Percentiles rank a stretch among this genome's conserved stretches.
phyloP scores from a whole-genome alignment of 2,797 vertebrate species.

The Betta splendens region DNA sequence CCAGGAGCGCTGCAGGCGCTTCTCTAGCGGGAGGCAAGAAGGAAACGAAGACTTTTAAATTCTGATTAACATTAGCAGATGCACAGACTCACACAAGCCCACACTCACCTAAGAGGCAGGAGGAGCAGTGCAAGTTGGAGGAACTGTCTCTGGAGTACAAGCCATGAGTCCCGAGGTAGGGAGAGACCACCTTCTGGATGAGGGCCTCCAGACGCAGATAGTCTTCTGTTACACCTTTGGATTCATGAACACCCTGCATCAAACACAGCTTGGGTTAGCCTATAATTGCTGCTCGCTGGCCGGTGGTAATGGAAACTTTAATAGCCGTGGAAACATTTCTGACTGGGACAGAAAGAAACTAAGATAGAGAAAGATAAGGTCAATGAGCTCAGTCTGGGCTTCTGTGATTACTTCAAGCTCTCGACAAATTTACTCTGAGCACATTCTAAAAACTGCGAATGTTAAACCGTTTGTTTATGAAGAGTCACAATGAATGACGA shows the following conservation, averaged over 20 bases:
- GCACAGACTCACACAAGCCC: not conserved
- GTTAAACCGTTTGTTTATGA: not conserved
- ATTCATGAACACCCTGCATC: slow-evolving; percentile 92
- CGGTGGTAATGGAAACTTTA: slow-evolving; percentile 20
- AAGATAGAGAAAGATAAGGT: slow-evolving; percentile 12
- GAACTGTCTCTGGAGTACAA: slow-evolving; percentile 86
- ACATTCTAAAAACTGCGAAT: slow-evolving; percentile 9
- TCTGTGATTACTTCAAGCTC: slow-evolving; percentile 20
- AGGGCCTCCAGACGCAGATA: slow-evolving; percentile 92
- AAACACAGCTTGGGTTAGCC: slow-evolving; percentile 10
- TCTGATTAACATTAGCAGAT: not conserved
- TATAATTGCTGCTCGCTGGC: slow-evolving; percentile 19
- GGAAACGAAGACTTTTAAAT: too few species aligned
- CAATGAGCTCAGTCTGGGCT: slow-evolving; percentile 3
- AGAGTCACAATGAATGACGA: not conserved
- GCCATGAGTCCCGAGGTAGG: slow-evolving; percentile 93
- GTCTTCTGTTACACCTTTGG: slow-evolving; percentile 89
- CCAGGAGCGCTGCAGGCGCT: slow-evolving; percentile 81
- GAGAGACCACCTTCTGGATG: slow-evolving; percentile 94
- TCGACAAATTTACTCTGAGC: not conserved
- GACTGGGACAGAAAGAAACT: not conserved
- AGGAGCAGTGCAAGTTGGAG: slow-evolving; percentile 82
- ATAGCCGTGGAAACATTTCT: slow-evolving; percentile 1
- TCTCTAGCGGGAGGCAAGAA: slow-evolving; percentile 78
- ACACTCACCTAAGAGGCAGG: slow-evolving; percentile 86